A percentile compares a stretch with the other conserved stretches of the same genome.
Conservation (phyloP, 2,113 vertebrate genomes). For the Gavialis gangeticus region DNA sequence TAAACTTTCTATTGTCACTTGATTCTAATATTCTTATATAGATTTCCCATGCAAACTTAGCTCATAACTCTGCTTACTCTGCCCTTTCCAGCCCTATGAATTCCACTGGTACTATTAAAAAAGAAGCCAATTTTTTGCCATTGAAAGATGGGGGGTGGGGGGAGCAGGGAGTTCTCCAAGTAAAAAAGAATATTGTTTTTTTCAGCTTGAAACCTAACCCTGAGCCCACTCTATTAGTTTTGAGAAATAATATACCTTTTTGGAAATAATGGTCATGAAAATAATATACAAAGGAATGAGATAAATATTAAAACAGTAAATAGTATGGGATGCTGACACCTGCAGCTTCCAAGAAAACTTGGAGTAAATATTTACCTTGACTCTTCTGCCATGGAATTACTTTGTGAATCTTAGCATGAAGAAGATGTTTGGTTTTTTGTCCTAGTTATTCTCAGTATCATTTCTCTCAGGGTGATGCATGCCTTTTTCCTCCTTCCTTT, state of each 20-base stretch:
- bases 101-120: not conserved
- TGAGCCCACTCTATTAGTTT: not conserved
- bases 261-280: slow-evolving; percentile 36
- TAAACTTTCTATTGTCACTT: no score
- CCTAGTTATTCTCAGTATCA: slow-evolving; percentile 58
- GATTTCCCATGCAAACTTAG: not conserved
- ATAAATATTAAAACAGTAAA: slow-evolving; percentile 52
- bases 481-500: slow-evolving; percentile 1
- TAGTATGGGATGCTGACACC: slow-evolving; percentile 1
- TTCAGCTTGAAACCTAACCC: not conserved
- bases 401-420: slow-evolving; percentile 71
- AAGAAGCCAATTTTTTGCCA: not conserved
- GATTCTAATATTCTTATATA: not conserved
- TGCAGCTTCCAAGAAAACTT: slow-evolving; percentile 48
- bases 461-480: slow-evolving; percentile 51
- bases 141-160: fast-evolving
- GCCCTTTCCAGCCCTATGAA: fast-evolving
- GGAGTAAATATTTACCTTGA: slow-evolving; percentile 64
- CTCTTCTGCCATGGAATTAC: slow-evolving; percentile 59
- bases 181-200: not conserved
- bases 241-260: slow-evolving; percentile 30
- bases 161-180: not conserved
- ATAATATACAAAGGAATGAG: slow-evolving; percentile 28
- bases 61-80: not conserved
- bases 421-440: slow-evolving; percentile 27